These are phyloP conservation scores for Probosciger aterrimus DNA, from an alignment of 2,113 vertebrate genomes.

Conservation along the genomic window DNA sequence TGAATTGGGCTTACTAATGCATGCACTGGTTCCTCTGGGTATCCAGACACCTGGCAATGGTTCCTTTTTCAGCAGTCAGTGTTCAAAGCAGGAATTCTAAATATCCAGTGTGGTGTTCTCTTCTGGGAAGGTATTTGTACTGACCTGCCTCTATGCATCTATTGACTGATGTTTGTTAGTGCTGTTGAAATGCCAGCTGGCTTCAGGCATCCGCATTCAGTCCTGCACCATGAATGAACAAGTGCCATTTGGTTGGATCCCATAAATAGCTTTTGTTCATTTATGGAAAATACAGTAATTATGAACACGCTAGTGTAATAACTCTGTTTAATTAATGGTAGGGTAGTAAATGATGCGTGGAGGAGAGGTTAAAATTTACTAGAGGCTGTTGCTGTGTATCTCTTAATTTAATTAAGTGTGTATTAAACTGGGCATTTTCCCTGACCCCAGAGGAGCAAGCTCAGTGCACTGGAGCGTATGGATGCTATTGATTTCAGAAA, in stretches of 20 bases:
- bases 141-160: background rate
- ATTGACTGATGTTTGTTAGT: conserved; percentile 4
- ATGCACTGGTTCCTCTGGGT: background rate
- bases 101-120: background rate
- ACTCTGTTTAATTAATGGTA: conserved; percentile 6
- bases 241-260: background rate
- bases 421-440: background rate
- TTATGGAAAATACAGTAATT: conserved; percentile 39
- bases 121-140: background rate
- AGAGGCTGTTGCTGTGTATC: background rate
- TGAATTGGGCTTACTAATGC: background rate
- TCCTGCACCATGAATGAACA: accelerated
- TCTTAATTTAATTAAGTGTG: conserved; percentile 50
- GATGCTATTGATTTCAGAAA: conserved; percentile 27
- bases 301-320: conserved; percentile 13
- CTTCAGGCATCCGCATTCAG: accelerated
- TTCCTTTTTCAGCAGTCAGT: background rate
- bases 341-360: background rate
- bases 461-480: background rate
- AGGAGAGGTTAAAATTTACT: conserved; percentile 46
- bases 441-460: background rate
- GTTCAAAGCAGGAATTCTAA: conserved; percentile 13
- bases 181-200: conserved; percentile 29
- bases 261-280: conserved; percentile 50
- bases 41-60: background rate